Conservation (phyloP, 2,888 invertebrate genomes). For the Cancer borealis region DNA sequence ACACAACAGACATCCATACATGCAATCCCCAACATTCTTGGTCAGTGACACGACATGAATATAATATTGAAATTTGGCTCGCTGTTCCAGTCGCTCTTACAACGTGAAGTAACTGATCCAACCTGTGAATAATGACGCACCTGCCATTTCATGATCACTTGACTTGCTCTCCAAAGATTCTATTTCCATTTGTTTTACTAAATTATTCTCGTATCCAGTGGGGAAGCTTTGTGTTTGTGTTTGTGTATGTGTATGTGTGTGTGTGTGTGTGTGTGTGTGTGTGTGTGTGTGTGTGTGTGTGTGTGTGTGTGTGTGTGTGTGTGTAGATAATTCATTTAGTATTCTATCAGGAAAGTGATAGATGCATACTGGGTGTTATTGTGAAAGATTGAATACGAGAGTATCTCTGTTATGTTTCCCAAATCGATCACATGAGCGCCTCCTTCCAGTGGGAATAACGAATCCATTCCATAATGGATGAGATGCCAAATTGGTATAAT, state of each 20-base stretch:
- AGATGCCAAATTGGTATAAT: neutral
- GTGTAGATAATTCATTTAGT: neutral
- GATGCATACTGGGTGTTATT: neutral
- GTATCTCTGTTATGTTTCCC: neutral
- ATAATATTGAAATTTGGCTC: too few relatives aligned
- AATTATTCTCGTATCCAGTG: too few relatives aligned
- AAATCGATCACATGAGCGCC: neutral
- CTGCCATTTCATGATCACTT: too few relatives aligned
- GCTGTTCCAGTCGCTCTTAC: too few relatives aligned
- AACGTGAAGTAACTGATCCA: too few relatives aligned
- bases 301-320: neutral
- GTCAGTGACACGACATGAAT: too few relatives aligned
- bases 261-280: conserved; percentile 20
- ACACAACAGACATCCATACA: too few relatives aligned
- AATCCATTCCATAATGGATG: neutral
- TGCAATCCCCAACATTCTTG: too few relatives aligned
- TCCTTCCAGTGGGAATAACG: neutral
- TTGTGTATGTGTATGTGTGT: neutral
- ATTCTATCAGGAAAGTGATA: neutral
- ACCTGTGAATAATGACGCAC: too few relatives aligned
- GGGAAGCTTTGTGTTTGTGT: neutral
- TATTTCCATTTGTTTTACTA: too few relatives aligned
- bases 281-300: conserved; percentile 20
- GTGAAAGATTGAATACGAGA: neutral
- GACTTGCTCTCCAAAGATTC: too few relatives aligned